These are phyloP conservation scores for Gymnoscopelus microlampas DNA, from an alignment of 2,797 vertebrate genomes.

Conservation along the genomic window DNA sequence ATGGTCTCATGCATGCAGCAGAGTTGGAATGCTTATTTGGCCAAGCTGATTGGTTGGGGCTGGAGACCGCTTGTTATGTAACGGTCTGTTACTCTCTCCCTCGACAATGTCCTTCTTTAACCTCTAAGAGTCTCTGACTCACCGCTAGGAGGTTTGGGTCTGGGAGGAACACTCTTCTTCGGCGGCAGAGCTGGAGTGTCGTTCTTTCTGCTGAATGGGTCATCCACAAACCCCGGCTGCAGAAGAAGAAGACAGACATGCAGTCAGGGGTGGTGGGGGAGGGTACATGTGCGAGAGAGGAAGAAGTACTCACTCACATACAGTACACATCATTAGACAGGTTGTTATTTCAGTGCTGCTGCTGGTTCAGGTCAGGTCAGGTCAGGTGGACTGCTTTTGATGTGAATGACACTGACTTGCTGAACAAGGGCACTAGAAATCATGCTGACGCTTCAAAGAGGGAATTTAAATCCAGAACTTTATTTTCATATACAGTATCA, in stretches of 20 bases:
- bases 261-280: constrained; percentile 51
- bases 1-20: not conserved
- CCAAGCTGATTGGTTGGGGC: not conserved
- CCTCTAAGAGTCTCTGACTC: constrained; percentile 67
- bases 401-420: constrained; percentile 44
- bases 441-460: too few species aligned
- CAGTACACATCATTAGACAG: not conserved
- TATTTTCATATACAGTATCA: too few species aligned
- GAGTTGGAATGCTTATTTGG: not conserved
- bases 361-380: constrained; percentile 4
- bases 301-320: not conserved
- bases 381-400: not conserved
- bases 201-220: constrained; percentile 92
- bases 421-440: not conserved
- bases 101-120: not conserved
- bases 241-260: constrained; percentile 76
- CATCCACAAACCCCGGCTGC: constrained; percentile 88
- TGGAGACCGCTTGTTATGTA: not conserved
- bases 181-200: constrained; percentile 95
- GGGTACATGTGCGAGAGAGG: not conserved
- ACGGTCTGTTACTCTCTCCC: not conserved
- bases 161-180: constrained; percentile 92
- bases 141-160: constrained; percentile 96
- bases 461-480: too few species aligned
- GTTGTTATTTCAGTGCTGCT: constrained; percentile 1